Percentiles rank a stretch among this genome's conserved stretches.
Conservation (phyloP, 2,797 vertebrate genomes). For the Xenentodon cancila region DNA sequence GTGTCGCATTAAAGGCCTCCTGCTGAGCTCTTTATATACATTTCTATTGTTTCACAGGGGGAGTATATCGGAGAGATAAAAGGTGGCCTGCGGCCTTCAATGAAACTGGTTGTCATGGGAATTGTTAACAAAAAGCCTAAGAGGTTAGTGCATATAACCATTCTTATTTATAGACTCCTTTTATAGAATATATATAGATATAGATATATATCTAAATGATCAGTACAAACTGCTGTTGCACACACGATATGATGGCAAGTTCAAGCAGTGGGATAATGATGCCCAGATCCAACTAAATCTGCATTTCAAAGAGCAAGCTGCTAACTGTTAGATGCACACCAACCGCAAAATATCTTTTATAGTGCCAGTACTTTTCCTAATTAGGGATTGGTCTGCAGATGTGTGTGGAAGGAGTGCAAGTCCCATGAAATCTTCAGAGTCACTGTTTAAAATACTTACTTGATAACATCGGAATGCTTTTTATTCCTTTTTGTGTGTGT, state of each 20-base stretch:
- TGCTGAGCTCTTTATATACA: slow-evolving; percentile 9
- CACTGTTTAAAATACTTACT: slow-evolving; percentile 26
- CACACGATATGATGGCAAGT: no score
- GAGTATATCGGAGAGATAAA: slow-evolving; percentile 90
- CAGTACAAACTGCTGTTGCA: background rate
- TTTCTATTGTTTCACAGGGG: slow-evolving; percentile 79
- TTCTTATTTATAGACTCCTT: slow-evolving; percentile 1
- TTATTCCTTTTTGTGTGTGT: no score
- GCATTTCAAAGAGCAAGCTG: no score
- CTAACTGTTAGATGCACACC: no score
- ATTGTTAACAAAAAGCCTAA: slow-evolving; percentile 87
- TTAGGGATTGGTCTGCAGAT: slow-evolving; percentile 37
- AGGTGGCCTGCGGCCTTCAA: slow-evolving; percentile 90
- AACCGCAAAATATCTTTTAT: no score
- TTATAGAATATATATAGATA: no score
- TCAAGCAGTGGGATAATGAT: no score
- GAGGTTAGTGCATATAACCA: slow-evolving; percentile 76
- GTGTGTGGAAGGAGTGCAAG: slow-evolving; percentile 51
- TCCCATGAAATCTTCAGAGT: slow-evolving; percentile 62
- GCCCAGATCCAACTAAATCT: no score
- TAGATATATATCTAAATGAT: no score
- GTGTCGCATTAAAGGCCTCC: no score
- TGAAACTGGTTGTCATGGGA: slow-evolving; percentile 91
- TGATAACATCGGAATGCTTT: slow-evolving; percentile 42
- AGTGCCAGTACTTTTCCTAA: slow-evolving; percentile 38